Evolutionary conservation across 2,113 vertebrate species (phyloP).

Genomic region (Scophthalmus maximus): DNA sequence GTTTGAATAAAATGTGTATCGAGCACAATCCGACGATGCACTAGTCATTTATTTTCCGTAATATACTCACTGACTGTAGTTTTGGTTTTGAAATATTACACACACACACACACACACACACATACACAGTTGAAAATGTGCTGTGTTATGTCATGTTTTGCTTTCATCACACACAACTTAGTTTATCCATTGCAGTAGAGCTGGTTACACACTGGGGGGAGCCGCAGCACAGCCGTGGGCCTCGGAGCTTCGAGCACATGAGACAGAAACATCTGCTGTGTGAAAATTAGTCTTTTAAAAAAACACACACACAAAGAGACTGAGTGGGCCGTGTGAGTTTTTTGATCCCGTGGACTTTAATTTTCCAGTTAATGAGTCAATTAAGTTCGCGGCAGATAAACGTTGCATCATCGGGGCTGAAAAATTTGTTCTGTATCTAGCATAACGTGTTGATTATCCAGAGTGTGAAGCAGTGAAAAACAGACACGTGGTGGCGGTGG

Average conservation of each 20-base stretch:
- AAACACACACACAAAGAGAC: neutral
- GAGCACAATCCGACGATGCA: too few species aligned
- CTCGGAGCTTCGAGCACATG: neutral
- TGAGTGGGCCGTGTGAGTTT: slow-evolving; percentile 8
- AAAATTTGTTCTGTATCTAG: neutral
- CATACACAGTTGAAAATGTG: too few species aligned
- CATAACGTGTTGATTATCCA: slow-evolving; percentile 5
- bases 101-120: too few species aligned
- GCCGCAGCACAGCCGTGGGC: slow-evolving; percentile 28
- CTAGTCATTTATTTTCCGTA: neutral
- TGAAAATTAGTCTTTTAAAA: slow-evolving; percentile 1
- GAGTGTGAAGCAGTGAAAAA: neutral
- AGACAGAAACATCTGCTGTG: neutral
- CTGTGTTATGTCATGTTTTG: neutral
- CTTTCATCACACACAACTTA: too few species aligned
- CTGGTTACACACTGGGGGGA: slow-evolving; percentile 12
- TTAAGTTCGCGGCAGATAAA: slow-evolving; percentile 39
- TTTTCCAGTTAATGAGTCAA: slow-evolving; percentile 37
- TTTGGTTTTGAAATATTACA: too few species aligned
- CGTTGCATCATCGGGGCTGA: slow-evolving; percentile 18
- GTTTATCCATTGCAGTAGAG: neutral
- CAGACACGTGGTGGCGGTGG: neutral
- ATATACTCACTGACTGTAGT: too few species aligned
- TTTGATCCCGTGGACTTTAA: slow-evolving; percentile 29
- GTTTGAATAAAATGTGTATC: too few species aligned